phyloP scores from a whole-genome alignment of 2,888 invertebrate species.

The Chrysolina americana region DNA sequence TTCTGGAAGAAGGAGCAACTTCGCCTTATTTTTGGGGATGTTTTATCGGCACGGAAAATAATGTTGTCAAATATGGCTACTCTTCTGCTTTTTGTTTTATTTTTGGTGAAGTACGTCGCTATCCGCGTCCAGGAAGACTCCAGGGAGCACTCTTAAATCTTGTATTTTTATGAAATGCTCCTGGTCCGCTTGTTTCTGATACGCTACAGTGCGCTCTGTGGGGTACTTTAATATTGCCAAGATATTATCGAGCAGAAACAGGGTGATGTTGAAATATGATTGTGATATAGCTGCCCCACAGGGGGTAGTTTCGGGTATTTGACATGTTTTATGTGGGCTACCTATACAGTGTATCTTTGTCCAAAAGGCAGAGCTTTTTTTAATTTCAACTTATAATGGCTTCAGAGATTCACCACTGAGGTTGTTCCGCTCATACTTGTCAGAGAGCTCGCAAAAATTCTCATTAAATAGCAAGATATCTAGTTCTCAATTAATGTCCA shows the following conservation, averaged over 20 bases:
- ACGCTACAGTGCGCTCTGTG: slow-evolving; percentile 44
- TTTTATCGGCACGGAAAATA: neutral
- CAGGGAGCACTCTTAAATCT: slow-evolving; percentile 50
- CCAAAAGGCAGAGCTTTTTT: too few relatives aligned
- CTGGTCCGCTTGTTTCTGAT: slow-evolving; percentile 46
- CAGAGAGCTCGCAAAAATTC: too few relatives aligned
- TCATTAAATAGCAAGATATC: too few relatives aligned
- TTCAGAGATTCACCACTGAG: too few relatives aligned
- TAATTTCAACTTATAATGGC: too few relatives aligned
- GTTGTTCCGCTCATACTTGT: too few relatives aligned
- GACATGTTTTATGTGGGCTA: neutral
- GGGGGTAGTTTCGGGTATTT: neutral
- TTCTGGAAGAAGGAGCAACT: neutral
- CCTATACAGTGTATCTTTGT: neutral
- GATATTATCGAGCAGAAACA: slow-evolving; percentile 37
- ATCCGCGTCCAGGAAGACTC: slow-evolving; percentile 47
- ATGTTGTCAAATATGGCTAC: slow-evolving; percentile 29
- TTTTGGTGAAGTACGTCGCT: slow-evolving; percentile 34
- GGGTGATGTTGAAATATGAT: slow-evolving; percentile 21
- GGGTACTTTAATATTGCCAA: slow-evolving; percentile 48
- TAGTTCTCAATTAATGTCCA: too few relatives aligned
- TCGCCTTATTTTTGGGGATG: neutral
- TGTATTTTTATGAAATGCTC: slow-evolving; percentile 50
- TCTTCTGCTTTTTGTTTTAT: slow-evolving; percentile 32
- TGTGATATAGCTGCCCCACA: slow-evolving; percentile 16